Conservation (phyloP, 2,888 invertebrate genomes). For the Catocala sponsa region DNA sequence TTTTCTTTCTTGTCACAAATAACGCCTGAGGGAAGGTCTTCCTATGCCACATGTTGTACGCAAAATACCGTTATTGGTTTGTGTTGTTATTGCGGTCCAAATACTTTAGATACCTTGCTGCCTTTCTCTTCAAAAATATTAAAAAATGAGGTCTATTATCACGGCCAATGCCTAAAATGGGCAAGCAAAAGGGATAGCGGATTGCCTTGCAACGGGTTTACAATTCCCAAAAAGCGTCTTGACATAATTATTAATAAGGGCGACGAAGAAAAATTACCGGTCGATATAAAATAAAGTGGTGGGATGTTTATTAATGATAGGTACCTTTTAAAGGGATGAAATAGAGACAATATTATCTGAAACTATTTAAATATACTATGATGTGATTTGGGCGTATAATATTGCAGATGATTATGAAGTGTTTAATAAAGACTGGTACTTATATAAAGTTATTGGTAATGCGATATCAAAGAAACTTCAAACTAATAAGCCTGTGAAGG, state of each 20-base stretch:
- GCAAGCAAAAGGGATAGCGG: conserved; percentile 46
- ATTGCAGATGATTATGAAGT: conserved; percentile 4
- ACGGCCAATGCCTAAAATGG: conserved; percentile 50
- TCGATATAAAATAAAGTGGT: conserved; percentile 1
- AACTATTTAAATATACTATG: conserved; percentile 10
- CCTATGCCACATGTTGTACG: neutral
- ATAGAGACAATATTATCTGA: conserved; percentile 2
- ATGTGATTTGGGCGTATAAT: conserved; percentile 4
- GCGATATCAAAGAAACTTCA: neutral
- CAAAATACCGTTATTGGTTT: neutral
- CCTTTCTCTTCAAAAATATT: conserved; percentile 44
- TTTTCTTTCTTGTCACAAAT: conserved; percentile 2
- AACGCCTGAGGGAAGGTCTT: neutral
- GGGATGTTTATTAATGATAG: neutral
- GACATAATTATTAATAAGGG: conserved; percentile 33
- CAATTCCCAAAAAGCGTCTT: conserved; percentile 46
- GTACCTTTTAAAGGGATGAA: conserved; percentile 10
- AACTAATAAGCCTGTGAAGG: neutral
- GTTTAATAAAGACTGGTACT: conserved; percentile 1
- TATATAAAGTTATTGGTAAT: conserved; percentile 1
- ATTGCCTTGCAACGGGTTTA: conserved; percentile 44
- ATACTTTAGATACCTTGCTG: conserved; percentile 33
- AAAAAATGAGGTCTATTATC: conserved; percentile 43
- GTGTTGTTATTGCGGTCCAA: conserved; percentile 3
- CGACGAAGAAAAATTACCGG: conserved; percentile 24